Evolutionary conservation across 2,888 invertebrate species (phyloP), one percentile per base, ranked within the genome.

Genomic region (Isoperla grammatica): DNA sequence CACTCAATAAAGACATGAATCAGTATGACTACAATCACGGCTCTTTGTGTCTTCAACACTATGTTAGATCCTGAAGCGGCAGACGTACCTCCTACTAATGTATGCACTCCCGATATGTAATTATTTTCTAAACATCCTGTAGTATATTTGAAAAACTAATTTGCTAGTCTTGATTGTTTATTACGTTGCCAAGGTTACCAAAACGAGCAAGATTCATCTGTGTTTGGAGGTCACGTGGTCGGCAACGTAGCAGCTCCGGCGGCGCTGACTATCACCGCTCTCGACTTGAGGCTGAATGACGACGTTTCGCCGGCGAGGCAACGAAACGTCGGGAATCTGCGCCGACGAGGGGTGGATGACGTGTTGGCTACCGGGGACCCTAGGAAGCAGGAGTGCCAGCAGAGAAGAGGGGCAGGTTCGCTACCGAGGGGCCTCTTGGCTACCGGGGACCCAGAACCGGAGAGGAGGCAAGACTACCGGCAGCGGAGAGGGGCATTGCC

Each of bases 71-170:
- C 29, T 29, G 29, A 8, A 6, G 29, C 29, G 29, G 29, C 29
- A 29, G 29, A 4, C 8, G 29, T 29, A 29, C 29, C 29, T 29
- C 29, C 5, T 8, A 6, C 29, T 29, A 29, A 29, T 29, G 29
- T 29, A 29, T 29, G 29, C 29, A 29, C 29, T 29, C 29, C 8
- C 29, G 8, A 29, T 29, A 29, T 40, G 40, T 40, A 13, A 15
- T 40, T 15, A 40, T 40, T 40, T 40, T 40, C 40, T 40, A 11
- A 45, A 45, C 45, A 45, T 45, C 45, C 45, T 45, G 45, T 45
- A 45, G 45, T 45, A 19, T n/a, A n/a, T 45, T 45, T 45, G 45
- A 45, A 17, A 45, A 45, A 45, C 45, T 45, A 45, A 45, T 45
- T 45, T 45, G 45, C 19, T 45, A 17, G 17, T 45, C 45, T 17